Conservation (phyloP, 2,113 vertebrate genomes). For the Camelus dromedarius region DNA sequence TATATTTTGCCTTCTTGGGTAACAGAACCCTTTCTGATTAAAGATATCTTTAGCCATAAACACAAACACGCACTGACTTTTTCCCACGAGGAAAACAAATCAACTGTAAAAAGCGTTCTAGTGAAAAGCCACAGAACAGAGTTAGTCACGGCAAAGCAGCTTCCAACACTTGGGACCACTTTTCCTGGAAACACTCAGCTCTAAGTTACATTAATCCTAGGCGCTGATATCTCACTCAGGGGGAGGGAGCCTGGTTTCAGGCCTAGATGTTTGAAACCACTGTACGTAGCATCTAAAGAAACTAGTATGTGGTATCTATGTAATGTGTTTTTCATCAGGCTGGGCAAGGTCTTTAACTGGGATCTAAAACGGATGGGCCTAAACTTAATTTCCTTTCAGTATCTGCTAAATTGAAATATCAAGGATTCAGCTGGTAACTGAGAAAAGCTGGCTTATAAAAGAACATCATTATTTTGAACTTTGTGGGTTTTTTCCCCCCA, state of each 20-base stretch:
- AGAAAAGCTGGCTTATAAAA: neutral
- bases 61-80: neutral
- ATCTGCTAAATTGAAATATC: neutral
- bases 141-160: neutral
- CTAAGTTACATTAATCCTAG: neutral
- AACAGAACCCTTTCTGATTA: neutral
- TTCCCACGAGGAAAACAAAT: neutral
- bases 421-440: slow-evolving; percentile 32
- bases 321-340: slow-evolving; percentile 45
- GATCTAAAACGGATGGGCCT: slow-evolving; percentile 20
- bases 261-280: slow-evolving; percentile 21
- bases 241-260: neutral
- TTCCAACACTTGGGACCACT: neutral
- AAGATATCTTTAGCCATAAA: neutral
- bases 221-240: neutral
- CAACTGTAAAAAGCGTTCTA: neutral
- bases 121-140: neutral
- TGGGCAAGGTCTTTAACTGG: slow-evolving; percentile 1
- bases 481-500: neutral
- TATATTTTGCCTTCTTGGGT: neutral
- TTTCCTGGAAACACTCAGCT: neutral
- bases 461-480: neutral
- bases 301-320: neutral
- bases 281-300: neutral
- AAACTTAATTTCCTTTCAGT: slow-evolving; percentile 23